Conservation (phyloP, 2,888 invertebrate genomes). For the Leptinotarsa haldemani region DNA sequence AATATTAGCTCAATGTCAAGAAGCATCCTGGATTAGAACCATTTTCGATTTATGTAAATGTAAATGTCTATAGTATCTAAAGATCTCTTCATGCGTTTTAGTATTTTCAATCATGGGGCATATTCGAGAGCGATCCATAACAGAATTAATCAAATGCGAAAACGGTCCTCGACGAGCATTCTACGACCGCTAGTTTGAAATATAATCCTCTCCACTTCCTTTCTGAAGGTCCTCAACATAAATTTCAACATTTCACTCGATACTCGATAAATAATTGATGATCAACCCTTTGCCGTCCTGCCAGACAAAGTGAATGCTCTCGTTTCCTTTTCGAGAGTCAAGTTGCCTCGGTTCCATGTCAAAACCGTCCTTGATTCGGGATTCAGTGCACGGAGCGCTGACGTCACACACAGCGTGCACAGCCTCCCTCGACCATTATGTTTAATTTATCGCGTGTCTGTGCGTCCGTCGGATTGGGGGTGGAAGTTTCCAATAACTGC, state of each 20-base stretch:
- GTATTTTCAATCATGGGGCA: neutral
- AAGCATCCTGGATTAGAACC: too few relatives aligned
- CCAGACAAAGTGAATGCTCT: slow-evolving; percentile 35
- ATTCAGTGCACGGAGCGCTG: slow-evolving; percentile 57
- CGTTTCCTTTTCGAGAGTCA: slow-evolving; percentile 32
- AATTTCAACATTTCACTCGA: slow-evolving; percentile 35
- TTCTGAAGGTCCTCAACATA: slow-evolving; percentile 24
- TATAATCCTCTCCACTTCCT: slow-evolving; percentile 24
- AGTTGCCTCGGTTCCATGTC: slow-evolving; percentile 36
- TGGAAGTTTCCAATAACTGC: slow-evolving; percentile 29
- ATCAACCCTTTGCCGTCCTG: slow-evolving; percentile 25
- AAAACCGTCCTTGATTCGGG: slow-evolving; percentile 47
- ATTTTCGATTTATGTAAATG: too few relatives aligned
- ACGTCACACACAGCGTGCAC: slow-evolving; percentile 54
- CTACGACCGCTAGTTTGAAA: slow-evolving; percentile 2
- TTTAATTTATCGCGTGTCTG: slow-evolving; percentile 60
- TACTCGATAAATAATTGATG: slow-evolving; percentile 38
- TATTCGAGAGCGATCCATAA: neutral
- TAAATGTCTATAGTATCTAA: too few relatives aligned
- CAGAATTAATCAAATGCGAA: slow-evolving; percentile 2
- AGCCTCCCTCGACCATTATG: slow-evolving; percentile 57
- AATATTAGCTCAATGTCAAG: too few relatives aligned
- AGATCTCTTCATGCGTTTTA: neutral
- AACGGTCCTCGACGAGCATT: neutral
- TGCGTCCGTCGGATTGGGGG: slow-evolving; percentile 48